Evolutionary conservation across 1,140 invertebrate genomes (phyloP).

Genomic region (Plectrocnemia conspersa): DNA sequence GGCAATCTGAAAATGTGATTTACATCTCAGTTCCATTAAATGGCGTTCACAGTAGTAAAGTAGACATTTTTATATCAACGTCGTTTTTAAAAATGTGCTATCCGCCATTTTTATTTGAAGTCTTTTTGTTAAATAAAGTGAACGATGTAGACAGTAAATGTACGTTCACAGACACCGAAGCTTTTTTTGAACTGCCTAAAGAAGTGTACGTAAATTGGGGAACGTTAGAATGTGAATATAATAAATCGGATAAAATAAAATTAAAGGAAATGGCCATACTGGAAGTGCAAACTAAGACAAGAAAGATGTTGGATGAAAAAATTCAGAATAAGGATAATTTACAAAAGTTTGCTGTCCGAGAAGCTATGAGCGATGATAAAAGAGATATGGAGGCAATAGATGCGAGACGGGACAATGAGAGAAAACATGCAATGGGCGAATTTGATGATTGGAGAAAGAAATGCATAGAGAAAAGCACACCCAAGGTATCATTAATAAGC

Average conservation of each 20-base stretch:
- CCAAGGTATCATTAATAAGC: background rate
- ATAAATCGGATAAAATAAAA: conserved; percentile 53
- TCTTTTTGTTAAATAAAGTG: conserved; percentile 56
- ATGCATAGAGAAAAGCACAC: background rate
- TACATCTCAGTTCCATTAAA: conserved; percentile 56
- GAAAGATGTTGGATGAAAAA: conserved; percentile 51
- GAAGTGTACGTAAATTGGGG: conserved; percentile 53
- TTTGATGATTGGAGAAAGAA: conserved; percentile 60
- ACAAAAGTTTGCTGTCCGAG: conserved; percentile 53
- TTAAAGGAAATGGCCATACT: conserved; percentile 52
- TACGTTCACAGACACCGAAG: conserved; percentile 51
- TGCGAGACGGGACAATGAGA: conserved; percentile 51
- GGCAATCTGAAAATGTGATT: conserved; percentile 54
- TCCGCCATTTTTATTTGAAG: conserved; percentile 63
- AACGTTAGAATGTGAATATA: conserved; percentile 47
- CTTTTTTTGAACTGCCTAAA: conserved; percentile 61
- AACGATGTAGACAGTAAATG: conserved; percentile 56
- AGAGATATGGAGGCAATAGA: conserved; percentile 54
- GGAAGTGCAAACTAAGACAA: conserved; percentile 51
- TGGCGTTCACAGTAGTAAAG: conserved; percentile 49
- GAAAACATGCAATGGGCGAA: conserved; percentile 59
- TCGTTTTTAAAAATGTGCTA: conserved; percentile 64
- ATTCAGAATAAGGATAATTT: conserved; percentile 47
- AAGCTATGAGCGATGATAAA: conserved; percentile 58
- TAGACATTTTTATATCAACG: conserved; percentile 60